Percentiles rank a stretch among this genome's conserved stretches.
phyloP scores from a whole-genome alignment of 2,113 vertebrate genomes.

The Zosterops pallidus region DNA sequence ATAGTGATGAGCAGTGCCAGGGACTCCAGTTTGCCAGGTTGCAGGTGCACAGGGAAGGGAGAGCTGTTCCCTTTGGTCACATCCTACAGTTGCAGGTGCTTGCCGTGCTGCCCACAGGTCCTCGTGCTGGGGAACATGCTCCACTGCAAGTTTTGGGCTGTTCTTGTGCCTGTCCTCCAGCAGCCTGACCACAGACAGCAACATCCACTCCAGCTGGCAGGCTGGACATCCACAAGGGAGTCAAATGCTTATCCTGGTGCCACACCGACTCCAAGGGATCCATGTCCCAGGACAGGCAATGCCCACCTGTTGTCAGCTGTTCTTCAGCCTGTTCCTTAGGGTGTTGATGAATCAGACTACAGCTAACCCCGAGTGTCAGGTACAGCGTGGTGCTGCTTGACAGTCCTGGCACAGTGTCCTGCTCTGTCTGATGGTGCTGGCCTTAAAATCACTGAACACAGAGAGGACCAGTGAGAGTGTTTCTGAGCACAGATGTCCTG shows the following conservation, averaged over 20 bases:
- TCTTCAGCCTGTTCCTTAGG: neutral
- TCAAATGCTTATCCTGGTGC: constrained; percentile 86
- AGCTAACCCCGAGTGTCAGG: neutral
- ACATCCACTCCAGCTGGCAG: constrained; percentile 85
- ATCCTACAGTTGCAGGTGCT: neutral
- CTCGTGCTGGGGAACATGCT: constrained; percentile 87
- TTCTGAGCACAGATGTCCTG: neutral
- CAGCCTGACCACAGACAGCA: constrained; percentile 86
- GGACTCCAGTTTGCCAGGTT: neutral
- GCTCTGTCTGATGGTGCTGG: neutral
- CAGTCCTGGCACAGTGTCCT: fast-evolving
- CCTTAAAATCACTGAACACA: neutral
- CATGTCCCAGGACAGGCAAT: neutral
- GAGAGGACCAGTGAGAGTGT: fast-evolving
- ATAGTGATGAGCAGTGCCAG: neutral
- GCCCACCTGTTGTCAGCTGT: neutral
- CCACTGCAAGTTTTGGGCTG: constrained; percentile 84
- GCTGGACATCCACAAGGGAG: constrained; percentile 85
- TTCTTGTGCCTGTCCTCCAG: constrained; percentile 85
- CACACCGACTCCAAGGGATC: fast-evolving
- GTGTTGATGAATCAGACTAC: neutral
- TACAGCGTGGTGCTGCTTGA: fast-evolving
- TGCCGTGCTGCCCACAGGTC: constrained; percentile 70
- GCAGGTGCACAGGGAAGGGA: neutral
- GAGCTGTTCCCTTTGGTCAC: neutral